Percentiles rank a stretch among this genome's conserved stretches.
Conservation (phyloP, 2,797 vertebrate genomes). For the Euphonia xanthogaster region DNA sequence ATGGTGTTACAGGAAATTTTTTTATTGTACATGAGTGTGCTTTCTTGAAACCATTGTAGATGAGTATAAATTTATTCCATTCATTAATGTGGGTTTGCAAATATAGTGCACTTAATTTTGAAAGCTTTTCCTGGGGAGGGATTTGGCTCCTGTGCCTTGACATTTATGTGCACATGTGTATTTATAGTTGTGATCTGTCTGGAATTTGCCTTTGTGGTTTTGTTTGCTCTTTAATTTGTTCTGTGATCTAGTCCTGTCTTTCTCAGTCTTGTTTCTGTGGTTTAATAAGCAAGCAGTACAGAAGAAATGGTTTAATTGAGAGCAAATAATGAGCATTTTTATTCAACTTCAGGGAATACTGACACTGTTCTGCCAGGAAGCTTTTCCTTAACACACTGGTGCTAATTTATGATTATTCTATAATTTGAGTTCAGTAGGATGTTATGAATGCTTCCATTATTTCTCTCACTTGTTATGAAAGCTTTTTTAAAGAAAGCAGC, state of each 20-base stretch:
- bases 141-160: conserved; percentile 66
- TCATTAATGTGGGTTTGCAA: neutral
- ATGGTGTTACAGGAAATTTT: neutral
- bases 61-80: neutral
- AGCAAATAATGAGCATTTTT: neutral
- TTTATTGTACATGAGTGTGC: neutral
- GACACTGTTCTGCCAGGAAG: neutral
- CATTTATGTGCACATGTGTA: conserved; percentile 60
- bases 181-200: conserved; percentile 75
- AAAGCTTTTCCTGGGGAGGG: conserved; percentile 22
- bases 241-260: conserved; percentile 9
- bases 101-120: conserved; percentile 22
- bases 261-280: conserved; percentile 23
- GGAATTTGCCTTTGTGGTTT: conserved; percentile 75
- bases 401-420: neutral
- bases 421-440: neutral
- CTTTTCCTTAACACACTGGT: neutral
- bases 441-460: neutral
- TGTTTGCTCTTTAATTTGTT: conserved; percentile 65
- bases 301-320: neutral
- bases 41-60: neutral
- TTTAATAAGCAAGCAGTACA: neutral
- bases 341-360: neutral
- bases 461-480: neutral
- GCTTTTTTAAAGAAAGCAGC: neutral